Conservation (phyloP, 2,888 invertebrate species). For the Euclidia mi region DNA sequence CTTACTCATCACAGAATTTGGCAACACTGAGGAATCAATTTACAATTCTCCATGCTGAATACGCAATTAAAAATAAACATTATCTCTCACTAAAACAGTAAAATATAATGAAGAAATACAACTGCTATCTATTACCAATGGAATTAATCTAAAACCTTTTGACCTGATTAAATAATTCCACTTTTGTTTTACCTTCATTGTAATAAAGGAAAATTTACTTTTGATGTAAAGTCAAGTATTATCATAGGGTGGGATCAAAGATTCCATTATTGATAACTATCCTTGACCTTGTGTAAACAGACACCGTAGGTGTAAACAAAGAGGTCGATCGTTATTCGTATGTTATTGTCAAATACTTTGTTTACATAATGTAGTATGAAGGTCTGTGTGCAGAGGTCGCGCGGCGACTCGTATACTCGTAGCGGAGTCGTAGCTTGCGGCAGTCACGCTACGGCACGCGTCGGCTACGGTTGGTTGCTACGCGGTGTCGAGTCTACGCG, state of each 20-base stretch:
- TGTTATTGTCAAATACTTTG: conserved; percentile 82
- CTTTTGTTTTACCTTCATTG: background rate
- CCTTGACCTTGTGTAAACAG: conserved; percentile 51
- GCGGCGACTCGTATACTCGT: conserved; percentile 55
- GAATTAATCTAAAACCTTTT: too few species aligned
- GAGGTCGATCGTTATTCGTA: conserved; percentile 68
- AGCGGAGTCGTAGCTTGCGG: conserved; percentile 73
- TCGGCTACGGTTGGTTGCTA: conserved; percentile 73
- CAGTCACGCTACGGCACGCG: conserved; percentile 83
- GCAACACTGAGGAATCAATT: background rate
- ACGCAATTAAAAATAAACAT: too few species aligned
- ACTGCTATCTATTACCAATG: too few species aligned
- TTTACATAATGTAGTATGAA: conserved; percentile 80
- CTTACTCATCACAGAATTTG: conserved; percentile 4
- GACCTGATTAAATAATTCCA: background rate
- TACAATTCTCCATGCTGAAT: background rate
- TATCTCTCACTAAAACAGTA: too few species aligned
- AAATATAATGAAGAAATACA: too few species aligned
- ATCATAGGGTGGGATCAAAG: conserved; percentile 29
- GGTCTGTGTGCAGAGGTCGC: conserved; percentile 63
- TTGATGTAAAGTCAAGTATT: conserved; percentile 23
- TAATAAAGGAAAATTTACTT: conserved; percentile 17
- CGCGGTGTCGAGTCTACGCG: conserved; percentile 64
- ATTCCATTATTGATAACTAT: conserved; percentile 43
- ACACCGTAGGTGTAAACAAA: conserved; percentile 51